These are phyloP conservation scores for Campylomormyrus tamandua DNA, from an alignment of 2,113 vertebrate genomes.

Conservation along the genomic window DNA sequence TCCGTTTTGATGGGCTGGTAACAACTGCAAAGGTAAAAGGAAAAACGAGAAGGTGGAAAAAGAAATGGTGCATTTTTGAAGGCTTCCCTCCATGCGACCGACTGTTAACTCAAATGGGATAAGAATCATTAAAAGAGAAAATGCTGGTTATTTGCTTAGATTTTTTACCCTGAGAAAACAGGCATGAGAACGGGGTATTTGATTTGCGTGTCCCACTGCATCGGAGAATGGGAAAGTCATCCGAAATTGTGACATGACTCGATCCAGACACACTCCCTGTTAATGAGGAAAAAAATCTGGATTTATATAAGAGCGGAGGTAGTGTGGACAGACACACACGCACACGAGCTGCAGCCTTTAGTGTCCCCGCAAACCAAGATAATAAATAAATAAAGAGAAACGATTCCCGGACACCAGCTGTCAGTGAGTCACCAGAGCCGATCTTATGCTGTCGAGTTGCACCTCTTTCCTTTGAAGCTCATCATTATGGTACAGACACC, in stretches of 20 bases:
- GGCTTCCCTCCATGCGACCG: not conserved
- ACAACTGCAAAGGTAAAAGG: not conserved
- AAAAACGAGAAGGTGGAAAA: not conserved
- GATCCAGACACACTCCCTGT: not conserved
- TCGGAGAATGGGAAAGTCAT: not conserved
- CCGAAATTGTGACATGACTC: not conserved
- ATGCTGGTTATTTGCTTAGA: not conserved
- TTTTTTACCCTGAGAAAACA: not conserved
- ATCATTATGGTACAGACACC: slow-evolving; percentile 13
- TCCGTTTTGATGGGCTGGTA: not conserved
- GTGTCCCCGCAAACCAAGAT: not conserved
- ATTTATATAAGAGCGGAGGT: slow-evolving; percentile 6
- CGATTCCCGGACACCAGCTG: slow-evolving; percentile 8
- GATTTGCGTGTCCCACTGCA: not conserved
- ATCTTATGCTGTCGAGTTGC: slow-evolving; percentile 10
- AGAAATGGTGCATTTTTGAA: not conserved
- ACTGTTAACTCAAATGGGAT: not conserved
- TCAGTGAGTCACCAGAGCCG: slow-evolving; percentile 1
- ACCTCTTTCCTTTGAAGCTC: slow-evolving; percentile 9
- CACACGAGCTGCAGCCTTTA: not conserved
- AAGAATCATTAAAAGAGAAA: not conserved
- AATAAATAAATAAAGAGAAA: slow-evolving; percentile 2
- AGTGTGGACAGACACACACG: not conserved
- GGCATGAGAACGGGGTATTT: not conserved
- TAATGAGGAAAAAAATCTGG: not conserved